Evolutionary conservation across 1,140 invertebrate genomes (phyloP).

Genomic region (Vollenhovia emeryi): DNA sequence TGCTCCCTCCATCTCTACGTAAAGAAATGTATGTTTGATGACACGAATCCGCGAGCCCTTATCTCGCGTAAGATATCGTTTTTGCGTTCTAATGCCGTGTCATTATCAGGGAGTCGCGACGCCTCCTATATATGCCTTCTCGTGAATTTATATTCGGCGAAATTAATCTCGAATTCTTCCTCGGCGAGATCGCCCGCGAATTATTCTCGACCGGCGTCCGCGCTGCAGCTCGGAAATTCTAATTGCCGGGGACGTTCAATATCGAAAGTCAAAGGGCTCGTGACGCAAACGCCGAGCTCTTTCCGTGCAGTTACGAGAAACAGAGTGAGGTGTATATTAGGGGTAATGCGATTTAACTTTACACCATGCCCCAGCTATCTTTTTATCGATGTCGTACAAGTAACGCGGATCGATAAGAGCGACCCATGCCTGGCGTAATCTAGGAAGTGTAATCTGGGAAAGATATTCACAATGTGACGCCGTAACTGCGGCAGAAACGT

Average conservation of each 20-base stretch:
- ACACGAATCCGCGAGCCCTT: neutral
- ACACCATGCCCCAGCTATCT: conserved; percentile 26
- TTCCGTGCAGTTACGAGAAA: neutral
- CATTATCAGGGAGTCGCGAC: neutral
- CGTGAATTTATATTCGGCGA: neutral
- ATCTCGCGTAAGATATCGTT: conserved; percentile 10
- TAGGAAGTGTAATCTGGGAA: conserved; percentile 3
- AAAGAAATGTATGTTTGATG: neutral
- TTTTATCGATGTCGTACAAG: conserved; percentile 44
- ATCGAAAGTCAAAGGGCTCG: neutral
- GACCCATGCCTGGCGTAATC: neutral
- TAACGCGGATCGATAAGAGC: conserved; percentile 41
- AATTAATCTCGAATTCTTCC: neutral
- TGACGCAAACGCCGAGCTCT: neutral
- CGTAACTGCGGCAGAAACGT: conserved; percentile 1
- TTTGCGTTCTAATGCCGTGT: neutral
- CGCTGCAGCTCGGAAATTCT: neutral
- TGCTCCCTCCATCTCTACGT: neutral
- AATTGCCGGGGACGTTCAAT: neutral
- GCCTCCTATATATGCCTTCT: neutral
- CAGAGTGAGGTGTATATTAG: conserved; percentile 8
- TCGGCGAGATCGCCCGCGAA: neutral
- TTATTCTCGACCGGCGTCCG: neutral
- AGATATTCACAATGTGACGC: conserved; percentile 25
- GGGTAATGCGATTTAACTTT: conserved; percentile 41